phyloP scores from a whole-genome alignment of 1,140 invertebrate genomes.

The Sinella curviseta region DNA sequence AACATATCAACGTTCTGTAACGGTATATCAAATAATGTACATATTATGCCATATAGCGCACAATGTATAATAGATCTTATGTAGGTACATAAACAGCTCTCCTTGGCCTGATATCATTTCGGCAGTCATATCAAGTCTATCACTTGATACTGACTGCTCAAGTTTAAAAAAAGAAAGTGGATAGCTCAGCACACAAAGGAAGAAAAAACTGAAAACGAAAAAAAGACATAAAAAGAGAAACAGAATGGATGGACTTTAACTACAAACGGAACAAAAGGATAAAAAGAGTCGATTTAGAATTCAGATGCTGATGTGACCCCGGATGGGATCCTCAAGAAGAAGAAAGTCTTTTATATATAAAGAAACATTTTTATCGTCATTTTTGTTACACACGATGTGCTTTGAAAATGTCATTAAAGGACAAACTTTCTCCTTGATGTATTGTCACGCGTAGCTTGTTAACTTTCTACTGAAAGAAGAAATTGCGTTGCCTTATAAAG shows the following conservation, averaged over 20 bases:
- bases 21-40: no score
- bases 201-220: background rate
- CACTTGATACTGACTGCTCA: no score
- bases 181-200: background rate
- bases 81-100: no score
- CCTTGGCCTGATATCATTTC: background rate
- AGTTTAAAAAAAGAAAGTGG: constrained; percentile 2
- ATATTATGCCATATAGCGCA: no score
- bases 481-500: no score
- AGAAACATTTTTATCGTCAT: no score
- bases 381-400: background rate
- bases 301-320: background rate
- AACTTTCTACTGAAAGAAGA: no score
- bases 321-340: background rate
- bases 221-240: background rate
- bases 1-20: no score
- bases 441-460: no score
- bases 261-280: background rate
- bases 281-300: constrained; percentile 10
- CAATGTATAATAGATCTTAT: background rate
- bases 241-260: constrained; percentile 3
- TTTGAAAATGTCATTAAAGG: background rate
- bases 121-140: background rate
- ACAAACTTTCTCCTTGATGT: background rate
- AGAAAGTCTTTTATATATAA: background rate